These are phyloP conservation scores for Scopus umbretta DNA, from an alignment of 2,113 vertebrate genomes.

Conservation along the genomic window DNA sequence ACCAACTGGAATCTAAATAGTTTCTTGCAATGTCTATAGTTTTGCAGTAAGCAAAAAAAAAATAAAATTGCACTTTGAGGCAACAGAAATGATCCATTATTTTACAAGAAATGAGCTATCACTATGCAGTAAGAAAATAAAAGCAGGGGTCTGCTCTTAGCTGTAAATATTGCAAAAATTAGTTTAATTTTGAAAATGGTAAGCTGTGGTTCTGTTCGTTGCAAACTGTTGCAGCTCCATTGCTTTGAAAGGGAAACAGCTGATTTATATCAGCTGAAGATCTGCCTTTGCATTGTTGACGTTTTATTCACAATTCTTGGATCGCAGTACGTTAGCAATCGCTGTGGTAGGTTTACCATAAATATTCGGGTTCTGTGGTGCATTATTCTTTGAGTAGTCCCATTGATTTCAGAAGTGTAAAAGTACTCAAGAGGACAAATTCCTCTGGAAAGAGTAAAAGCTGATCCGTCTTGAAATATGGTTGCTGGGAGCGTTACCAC, in stretches of 20 bases:
- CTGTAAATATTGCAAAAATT: neutral
- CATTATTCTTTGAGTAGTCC: neutral
- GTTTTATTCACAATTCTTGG: slow-evolving; percentile 22
- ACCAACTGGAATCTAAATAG: neutral
- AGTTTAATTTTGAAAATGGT: neutral
- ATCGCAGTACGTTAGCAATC: neutral
- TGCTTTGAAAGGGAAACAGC: neutral
- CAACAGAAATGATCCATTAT: slow-evolving; percentile 40
- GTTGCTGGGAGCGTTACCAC: neutral
- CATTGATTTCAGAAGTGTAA: neutral
- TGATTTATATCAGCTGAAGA: neutral
- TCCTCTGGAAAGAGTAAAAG: neutral
- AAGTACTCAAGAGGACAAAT: neutral
- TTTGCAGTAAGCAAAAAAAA: slow-evolving; percentile 18
- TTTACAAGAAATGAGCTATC: slow-evolving; percentile 32
- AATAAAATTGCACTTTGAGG: neutral
- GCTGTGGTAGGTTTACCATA: neutral
- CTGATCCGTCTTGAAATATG: neutral
- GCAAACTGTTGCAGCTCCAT: neutral
- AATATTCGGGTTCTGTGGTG: neutral
- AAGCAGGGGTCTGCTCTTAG: neutral
- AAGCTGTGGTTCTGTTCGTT: neutral
- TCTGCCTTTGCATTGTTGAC: neutral
- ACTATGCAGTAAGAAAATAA: slow-evolving; percentile 28
- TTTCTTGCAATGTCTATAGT: neutral